Base-by-base conservation (phyloP, 1,140 invertebrate genomes). In the Phenacoccus solenopsis region DNA sequence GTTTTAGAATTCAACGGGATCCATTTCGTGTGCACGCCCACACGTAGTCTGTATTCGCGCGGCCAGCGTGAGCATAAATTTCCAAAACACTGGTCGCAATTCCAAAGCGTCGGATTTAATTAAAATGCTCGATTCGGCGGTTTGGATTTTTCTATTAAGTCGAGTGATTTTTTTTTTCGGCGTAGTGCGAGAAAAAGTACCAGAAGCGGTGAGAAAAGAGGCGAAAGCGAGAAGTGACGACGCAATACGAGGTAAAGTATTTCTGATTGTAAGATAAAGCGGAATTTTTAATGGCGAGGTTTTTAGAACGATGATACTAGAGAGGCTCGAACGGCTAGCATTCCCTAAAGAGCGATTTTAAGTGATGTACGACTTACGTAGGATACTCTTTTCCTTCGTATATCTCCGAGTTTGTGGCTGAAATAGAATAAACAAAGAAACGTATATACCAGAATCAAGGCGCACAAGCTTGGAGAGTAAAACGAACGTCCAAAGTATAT, bases 231-330 rank as follows among this genome's bases (percentile, higher is more conserved):
- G n/a, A n/a, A n/a, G n/a, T n/a, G n/a, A n/a, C n/a, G n/a, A n/a
- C n/a, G 38, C 5, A 49, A 49, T 9, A 49, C 38, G 13, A 10
- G 38, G 5, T 49, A 2, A 16, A 49, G 38, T 49, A 49, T 49
- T 49, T 49, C 20, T 49, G 38, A 49, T 49, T 49, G 38, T 49
- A 49, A 49, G 38, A 49, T 49, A 49, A 49, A 10, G 38, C 38
- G 38, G 38, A 49, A 49, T 49, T 49, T 49, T 49, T 49, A 49
- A 49, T 49, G 38, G 38, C 20, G 12, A 49, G 38, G 38, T 49
- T 49, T 49, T 49, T 49, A 49, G 38, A 49, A 49, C 38, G 38
- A 49, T 49, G 38, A 49, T 49, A 49, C 38, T n/a, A n/a, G n/a
- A n/a, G n/a, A 49, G 38, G 20, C 38, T 49, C 20, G 38, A 49